phyloP scores from a whole-genome alignment of 1,140 invertebrate species.

The Gonioctena quinquepunctata region DNA sequence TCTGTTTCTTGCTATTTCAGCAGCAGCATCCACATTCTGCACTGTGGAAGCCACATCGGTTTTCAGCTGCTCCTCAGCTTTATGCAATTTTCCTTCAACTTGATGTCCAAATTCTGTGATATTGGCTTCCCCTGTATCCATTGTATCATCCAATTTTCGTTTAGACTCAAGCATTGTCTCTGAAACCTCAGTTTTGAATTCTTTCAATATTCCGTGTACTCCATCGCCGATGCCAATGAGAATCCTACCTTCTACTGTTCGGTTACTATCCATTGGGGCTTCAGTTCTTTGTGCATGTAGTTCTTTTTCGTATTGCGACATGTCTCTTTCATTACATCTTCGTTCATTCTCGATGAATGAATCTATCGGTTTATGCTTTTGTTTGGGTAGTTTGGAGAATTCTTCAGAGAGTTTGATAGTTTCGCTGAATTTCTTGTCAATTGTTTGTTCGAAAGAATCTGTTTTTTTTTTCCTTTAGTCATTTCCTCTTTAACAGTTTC shows the following conservation, averaged over 20 bases:
- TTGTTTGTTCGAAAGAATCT: slow-evolving; percentile 24
- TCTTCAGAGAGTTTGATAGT: slow-evolving; percentile 27
- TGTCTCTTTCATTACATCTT: not conserved
- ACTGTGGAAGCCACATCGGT: slow-evolving; percentile 6
- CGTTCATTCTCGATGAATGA: slow-evolving; percentile 2
- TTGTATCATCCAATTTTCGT: slow-evolving; percentile 3
- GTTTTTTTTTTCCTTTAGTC: not conserved
- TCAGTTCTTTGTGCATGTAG: too few species aligned
- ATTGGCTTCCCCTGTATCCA: slow-evolving; percentile 10
- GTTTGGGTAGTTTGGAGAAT: not conserved
- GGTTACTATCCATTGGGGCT: too few species aligned
- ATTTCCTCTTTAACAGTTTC: not conserved
- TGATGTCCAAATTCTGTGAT: not conserved
- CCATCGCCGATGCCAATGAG: too few species aligned
- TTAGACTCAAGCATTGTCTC: not conserved
- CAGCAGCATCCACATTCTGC: slow-evolving; percentile 5
- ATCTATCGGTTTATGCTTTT: not conserved
- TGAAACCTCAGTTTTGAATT: not conserved
- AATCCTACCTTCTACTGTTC: too few species aligned
- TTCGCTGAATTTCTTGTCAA: slow-evolving; percentile 31
- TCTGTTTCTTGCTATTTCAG: not conserved
- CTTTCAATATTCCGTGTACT: too few species aligned
- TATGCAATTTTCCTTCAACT: too few species aligned
- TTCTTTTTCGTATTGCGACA: not conserved
- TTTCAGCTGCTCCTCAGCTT: too few species aligned